phyloP scores from a whole-genome alignment of 2,797 vertebrate species.

The Peromyscus nudipes region DNA sequence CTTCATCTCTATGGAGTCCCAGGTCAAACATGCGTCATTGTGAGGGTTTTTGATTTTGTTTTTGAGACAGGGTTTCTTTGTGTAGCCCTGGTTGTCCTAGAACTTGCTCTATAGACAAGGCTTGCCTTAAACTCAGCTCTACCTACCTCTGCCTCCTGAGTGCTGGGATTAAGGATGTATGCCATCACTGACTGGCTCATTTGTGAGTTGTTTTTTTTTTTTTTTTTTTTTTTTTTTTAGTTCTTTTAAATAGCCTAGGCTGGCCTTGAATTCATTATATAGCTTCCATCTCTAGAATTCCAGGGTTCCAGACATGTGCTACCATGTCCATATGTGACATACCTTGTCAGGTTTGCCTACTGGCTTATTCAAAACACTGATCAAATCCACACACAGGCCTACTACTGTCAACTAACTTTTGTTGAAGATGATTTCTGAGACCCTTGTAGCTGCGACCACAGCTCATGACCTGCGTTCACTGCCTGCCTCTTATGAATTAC shows the following conservation, averaged over 20 bases:
- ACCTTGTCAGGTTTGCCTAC: neutral
- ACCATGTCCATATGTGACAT: neutral
- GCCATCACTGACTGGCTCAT: neutral
- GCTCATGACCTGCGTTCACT: neutral
- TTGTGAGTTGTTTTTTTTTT: neutral
- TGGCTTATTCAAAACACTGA: neutral
- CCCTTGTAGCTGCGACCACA: neutral
- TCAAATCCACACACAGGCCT: neutral
- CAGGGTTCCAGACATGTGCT: neutral
- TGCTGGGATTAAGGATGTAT: neutral
- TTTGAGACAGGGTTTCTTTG: neutral
- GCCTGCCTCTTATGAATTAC: neutral
- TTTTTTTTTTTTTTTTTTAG: neutral
- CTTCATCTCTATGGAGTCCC: neutral
- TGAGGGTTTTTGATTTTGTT: neutral
- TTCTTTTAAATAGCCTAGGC: neutral
- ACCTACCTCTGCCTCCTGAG: neutral
- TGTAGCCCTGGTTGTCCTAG: neutral
- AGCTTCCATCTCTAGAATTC: neutral
- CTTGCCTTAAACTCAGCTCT: too few species aligned
- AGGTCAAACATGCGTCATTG: accelerated
- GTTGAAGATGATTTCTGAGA: neutral
- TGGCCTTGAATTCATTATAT: neutral
- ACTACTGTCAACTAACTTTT: neutral
- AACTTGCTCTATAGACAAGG: neutral